Evolutionary conservation across 2,113 vertebrate genomes (phyloP), one percentile per base, ranked within the genome.

Genomic region (Morone chrysops): DNA sequence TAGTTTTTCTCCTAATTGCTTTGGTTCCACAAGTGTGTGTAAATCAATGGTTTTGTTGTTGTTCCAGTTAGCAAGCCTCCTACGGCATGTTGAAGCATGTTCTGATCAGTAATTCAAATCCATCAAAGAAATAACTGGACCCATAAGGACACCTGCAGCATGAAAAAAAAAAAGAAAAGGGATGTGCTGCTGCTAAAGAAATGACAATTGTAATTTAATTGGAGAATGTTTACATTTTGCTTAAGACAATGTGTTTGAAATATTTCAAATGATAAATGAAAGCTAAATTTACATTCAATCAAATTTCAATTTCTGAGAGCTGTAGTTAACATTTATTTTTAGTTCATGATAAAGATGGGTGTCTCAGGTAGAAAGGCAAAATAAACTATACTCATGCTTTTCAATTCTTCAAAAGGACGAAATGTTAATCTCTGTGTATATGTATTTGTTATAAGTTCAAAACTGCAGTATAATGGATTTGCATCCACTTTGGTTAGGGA

Each of bases 71-170:
- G 3, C n/a, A 8, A 20, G 25, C 14, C 38, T 40, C 25, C 13
- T 5, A 11, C 6, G 14, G 18, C 43, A 56, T 5, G 20, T 47
- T 18, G 17, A 50, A 18, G 25, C n/a, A 47, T 63, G 70, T 31
- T 65, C 48, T 67, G 66, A 75, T 80, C 31, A 11, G 31, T 65
- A 14, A 66, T 75, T 75, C 41, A 70, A 59, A 75, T 57, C 50
- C 22, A 53, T 80, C 51, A 41, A 59, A 59, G 51, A 43, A 76
- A 36, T 18, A 60, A 31, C 43, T 22, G 6, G 47, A 60, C 6
- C 36, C 14, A n/a, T 10, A 18, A 74, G 53, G 54, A 75, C 70
- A 60, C 53, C 63, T 51, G 60, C 13, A 31, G 66, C 36, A 6
- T 31, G 51, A 72, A 45, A 12, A 53, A 61, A 7, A 31, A 31